Percentiles rank a stretch among this genome's conserved stretches.
These are phyloP conservation scores for Theonella swinhoei DNA, from an alignment of 37 sponge, comb jelly and placozoan species.

Conservation along the genomic window DNA sequence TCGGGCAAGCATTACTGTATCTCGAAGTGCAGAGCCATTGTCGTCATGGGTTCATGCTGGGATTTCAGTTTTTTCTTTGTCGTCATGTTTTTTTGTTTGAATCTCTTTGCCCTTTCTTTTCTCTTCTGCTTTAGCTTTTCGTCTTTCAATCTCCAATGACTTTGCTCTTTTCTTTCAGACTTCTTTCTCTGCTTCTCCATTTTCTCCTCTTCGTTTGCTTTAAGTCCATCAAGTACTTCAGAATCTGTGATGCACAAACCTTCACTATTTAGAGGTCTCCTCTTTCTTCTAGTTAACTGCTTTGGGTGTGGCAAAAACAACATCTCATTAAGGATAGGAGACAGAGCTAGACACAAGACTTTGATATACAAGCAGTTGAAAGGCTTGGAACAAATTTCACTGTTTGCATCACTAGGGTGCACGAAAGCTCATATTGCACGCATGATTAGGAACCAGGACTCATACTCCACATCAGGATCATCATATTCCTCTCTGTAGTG, in stretches of 20 bases:
- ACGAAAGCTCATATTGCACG: too few relatives aligned
- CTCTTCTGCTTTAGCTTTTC: not conserved
- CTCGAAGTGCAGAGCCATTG: too few relatives aligned
- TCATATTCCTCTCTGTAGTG: conserved; percentile 51
- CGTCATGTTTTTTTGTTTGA: not conserved
- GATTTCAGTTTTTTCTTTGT: not conserved
- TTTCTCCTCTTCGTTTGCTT: conserved; percentile 29
- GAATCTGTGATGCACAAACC: conserved; percentile 58
- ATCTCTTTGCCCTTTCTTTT: not conserved
- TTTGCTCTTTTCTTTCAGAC: conserved; percentile 8
- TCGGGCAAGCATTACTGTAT: too few relatives aligned
- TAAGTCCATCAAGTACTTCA: conserved; percentile 30
- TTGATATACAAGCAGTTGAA: not conserved
- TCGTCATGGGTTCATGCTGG: too few relatives aligned
- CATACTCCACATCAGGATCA: conserved; percentile 37
- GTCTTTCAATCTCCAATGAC: not conserved
- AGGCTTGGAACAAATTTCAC: not conserved
- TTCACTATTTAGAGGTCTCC: conserved; percentile 36
- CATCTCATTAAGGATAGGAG: conserved; percentile 6
- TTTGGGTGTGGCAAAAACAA: conserved; percentile 22
- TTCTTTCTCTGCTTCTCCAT: conserved; percentile 4
- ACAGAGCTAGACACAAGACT: not conserved
- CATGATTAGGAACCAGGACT: conserved; percentile 30
- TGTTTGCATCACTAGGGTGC: conserved; percentile 25
- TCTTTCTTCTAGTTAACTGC: conserved; percentile 10